These are phyloP conservation scores for Artibeus lituratus DNA, from an alignment of 2,797 vertebrate species.

Conservation along the genomic window DNA sequence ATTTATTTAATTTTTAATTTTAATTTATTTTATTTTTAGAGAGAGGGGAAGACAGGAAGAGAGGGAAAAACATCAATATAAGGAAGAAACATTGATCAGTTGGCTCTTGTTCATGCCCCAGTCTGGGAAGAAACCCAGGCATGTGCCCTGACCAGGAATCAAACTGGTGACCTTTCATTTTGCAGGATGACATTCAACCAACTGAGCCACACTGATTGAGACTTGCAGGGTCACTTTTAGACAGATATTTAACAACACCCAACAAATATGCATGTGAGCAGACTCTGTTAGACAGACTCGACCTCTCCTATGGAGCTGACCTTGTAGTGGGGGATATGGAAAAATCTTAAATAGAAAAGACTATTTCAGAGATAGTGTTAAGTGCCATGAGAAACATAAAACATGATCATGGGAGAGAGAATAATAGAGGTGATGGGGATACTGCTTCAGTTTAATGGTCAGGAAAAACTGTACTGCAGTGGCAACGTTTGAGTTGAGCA, in stretches of 20 bases:
- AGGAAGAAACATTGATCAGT: no score
- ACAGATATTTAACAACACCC: background rate
- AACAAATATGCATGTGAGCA: accelerated
- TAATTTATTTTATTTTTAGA: no score
- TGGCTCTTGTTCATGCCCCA: no score
- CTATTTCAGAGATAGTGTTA: background rate
- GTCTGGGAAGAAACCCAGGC: no score
- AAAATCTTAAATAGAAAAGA: background rate
- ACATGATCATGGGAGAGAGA: background rate
- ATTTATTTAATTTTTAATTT: no score
- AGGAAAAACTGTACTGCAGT: background rate
- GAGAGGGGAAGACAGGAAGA: no score
- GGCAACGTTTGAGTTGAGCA: background rate
- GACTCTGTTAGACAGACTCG: background rate
- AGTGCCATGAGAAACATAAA: background rate
- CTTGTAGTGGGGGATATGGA: background rate
- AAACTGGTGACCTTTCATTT: no score
- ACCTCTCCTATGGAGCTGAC: background rate
- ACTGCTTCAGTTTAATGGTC: background rate
- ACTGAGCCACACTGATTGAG: no score
- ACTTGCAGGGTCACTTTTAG: background rate
- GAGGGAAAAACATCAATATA: no score
- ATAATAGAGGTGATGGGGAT: background rate
- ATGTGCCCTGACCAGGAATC: no score
- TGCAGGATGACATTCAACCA: no score